These are phyloP conservation scores for Caenorhabditis japonica DNA, from an alignment of 2,888 invertebrate genomes.

Conservation along the genomic window DNA sequence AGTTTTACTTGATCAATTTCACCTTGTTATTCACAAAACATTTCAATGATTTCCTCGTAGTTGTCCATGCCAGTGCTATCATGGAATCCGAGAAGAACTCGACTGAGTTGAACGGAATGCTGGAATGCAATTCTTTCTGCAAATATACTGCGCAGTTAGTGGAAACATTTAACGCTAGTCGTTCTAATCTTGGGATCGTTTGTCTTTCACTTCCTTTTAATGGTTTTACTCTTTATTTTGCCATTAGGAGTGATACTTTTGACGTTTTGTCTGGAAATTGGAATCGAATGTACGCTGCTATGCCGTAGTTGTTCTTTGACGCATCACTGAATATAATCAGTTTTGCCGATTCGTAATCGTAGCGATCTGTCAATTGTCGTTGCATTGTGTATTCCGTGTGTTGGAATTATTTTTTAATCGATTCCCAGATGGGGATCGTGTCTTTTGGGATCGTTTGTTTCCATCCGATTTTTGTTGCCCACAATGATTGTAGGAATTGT, in stretches of 20 bases:
- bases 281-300: constrained; percentile 13
- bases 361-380: no score
- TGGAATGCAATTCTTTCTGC: constrained; percentile 3
- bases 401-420: constrained; percentile 24
- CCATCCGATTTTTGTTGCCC: no score
- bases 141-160: constrained; percentile 1
- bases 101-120: constrained; percentile 1
- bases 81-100: constrained; percentile 37
- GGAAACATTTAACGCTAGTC: constrained; percentile 35
- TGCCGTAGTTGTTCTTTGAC: constrained; percentile 20
- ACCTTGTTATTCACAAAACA: neutral
- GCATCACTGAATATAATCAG: no score
- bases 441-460: no score
- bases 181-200: constrained; percentile 51
- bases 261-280: no score
- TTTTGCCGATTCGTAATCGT: no score
- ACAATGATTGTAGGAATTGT: no score
- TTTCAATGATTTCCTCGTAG: neutral
- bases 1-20: neutral
- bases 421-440: no score
- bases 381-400: no score
- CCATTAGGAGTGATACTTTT: constrained; percentile 5
- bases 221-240: no score
- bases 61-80: constrained; percentile 33
- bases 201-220: neutral